phyloP scores from a whole-genome alignment of 2,113 vertebrate genomes.

The Nesoenas mayeri region DNA sequence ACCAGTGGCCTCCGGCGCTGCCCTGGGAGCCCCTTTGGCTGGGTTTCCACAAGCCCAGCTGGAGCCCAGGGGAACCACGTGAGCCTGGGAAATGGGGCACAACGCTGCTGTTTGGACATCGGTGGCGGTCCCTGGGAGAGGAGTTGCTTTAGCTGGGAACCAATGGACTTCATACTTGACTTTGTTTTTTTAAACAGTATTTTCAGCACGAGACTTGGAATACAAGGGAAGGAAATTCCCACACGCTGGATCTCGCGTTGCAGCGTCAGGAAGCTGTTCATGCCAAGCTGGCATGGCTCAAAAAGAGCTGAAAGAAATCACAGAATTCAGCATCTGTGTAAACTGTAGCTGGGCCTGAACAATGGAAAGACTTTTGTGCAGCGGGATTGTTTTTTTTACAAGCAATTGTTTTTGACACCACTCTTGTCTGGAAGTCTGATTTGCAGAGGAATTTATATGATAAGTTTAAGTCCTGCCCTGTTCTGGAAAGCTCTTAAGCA shows the following conservation, averaged over 20 bases:
- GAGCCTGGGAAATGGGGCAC: not conserved
- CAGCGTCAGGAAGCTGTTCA: not conserved
- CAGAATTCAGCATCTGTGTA: not conserved
- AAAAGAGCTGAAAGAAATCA: not conserved
- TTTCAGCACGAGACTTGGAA: not conserved
- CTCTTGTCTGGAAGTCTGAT: conserved; percentile 6
- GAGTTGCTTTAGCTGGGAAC: not conserved
- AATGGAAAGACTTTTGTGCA: not conserved
- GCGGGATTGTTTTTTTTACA: not conserved
- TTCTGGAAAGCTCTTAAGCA: conserved; percentile 47
- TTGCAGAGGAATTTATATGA: conserved; percentile 2
- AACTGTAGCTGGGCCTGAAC: not conserved
- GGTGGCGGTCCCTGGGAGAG: not conserved
- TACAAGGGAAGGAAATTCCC: not conserved
- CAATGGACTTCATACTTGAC: not conserved
- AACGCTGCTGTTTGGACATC: fast-evolving
- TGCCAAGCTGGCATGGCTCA: not conserved
- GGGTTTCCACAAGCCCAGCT: not conserved
- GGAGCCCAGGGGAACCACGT: not conserved
- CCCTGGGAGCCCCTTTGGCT: not conserved
- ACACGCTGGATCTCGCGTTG: not conserved
- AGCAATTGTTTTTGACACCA: not conserved
- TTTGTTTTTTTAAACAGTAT: not conserved
- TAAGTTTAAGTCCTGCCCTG: conserved; percentile 25
- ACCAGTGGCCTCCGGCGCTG: not conserved